These are phyloP conservation scores for Daboia siamensis DNA, from an alignment of 2,113 vertebrate genomes.

Conservation along the genomic window DNA sequence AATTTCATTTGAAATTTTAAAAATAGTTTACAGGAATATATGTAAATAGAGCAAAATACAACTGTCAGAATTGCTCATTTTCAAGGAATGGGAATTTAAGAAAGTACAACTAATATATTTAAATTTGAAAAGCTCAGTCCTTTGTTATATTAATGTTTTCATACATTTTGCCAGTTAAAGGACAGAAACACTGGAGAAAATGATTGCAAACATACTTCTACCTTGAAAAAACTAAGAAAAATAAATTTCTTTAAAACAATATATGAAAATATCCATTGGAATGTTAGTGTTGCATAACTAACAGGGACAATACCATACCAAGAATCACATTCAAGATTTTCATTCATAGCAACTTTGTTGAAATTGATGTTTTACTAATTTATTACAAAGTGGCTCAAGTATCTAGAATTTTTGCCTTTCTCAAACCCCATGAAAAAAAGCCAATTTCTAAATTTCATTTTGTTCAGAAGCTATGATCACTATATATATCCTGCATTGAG, in stretches of 20 bases:
- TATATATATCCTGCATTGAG: constrained; percentile 20
- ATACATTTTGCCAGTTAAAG: not conserved
- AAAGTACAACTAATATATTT: not conserved
- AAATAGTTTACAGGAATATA: not conserved
- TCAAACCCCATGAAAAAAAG: constrained; percentile 30
- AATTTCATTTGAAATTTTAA: not conserved
- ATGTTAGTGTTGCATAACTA: constrained; percentile 28
- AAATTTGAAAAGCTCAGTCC: not conserved
- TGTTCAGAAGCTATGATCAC: constrained; percentile 29
- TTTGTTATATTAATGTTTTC: not conserved
- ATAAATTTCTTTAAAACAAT: constrained; percentile 19
- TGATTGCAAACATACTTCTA: not conserved
- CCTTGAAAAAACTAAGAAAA: constrained; percentile 22
- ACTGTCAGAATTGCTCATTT: not conserved
- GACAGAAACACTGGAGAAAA: not conserved
- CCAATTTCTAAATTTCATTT: constrained; percentile 36
- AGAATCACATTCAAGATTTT: constrained; percentile 22
- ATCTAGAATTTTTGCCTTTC: constrained; percentile 31
- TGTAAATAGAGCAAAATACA: not conserved
- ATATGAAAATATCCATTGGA: constrained; percentile 39
- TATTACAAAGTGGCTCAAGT: not conserved
- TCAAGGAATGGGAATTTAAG: not conserved
- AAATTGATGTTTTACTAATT: constrained; percentile 26
- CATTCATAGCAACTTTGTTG: constrained; percentile 33
- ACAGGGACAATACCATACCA: constrained; percentile 15